phyloP scores from a whole-genome alignment of 2,797 vertebrate genomes.

The Lagorchestes hirsutus region DNA sequence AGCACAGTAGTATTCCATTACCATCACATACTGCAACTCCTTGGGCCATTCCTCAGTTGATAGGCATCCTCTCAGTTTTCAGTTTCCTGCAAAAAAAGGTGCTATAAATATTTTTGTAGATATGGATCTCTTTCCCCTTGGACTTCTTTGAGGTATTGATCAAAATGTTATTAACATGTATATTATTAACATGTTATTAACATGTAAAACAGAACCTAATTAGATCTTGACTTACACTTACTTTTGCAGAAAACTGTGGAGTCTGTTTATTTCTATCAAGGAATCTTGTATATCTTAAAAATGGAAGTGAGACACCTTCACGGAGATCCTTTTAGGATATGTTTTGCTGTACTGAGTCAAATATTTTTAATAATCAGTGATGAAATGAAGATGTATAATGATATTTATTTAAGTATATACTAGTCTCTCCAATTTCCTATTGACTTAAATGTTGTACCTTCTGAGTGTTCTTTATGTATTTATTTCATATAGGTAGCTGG shows the following conservation, averaged over 20 bases:
- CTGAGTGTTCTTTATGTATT: neutral
- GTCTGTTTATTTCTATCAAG: neutral
- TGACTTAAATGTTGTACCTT: neutral
- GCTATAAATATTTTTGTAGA: neutral
- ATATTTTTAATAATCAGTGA: neutral
- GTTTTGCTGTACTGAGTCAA: neutral
- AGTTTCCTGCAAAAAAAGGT: neutral
- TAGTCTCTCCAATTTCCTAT: neutral
- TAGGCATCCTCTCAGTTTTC: neutral
- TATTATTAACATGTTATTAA: too few relatives aligned
- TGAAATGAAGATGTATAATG: neutral
- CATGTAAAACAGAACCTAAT: neutral
- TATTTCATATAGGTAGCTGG: constrained; percentile 9
- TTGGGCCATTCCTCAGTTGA: neutral
- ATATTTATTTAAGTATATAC: neutral
- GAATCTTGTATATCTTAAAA: neutral
- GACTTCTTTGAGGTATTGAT: neutral
- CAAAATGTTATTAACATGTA: neutral
- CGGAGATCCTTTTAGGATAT: neutral
- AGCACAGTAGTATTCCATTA: neutral
- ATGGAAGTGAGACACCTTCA: neutral
- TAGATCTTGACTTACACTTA: neutral
- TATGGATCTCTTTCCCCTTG: neutral
- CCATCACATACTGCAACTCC: neutral
- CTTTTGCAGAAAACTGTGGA: neutral